Base-by-base conservation (phyloP, 2,888 invertebrate species). In the Spodoptera picta region DNA sequence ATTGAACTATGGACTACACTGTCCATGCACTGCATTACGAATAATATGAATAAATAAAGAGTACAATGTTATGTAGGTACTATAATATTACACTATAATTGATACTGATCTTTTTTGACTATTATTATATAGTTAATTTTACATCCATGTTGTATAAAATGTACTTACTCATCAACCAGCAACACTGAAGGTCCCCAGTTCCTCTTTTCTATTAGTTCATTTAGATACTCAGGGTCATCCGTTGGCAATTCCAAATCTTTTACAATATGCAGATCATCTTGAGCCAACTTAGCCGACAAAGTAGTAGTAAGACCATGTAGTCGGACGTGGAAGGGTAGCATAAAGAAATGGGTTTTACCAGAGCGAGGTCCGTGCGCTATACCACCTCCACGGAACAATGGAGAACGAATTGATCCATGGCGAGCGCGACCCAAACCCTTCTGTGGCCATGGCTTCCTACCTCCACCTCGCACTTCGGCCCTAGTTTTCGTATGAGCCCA, bases 131-230 rank as follows among this genome's bases (percentile, higher is more conserved):
- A 19, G 19, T 19, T 19, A 19, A 19, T 19, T 19, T 2, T 19
- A 14, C 14, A 14, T 14, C 14, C 14, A 14, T 14, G 14, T 19
- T 19, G 19, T 19, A 19, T 36, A 9, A 7, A 6, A 36, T 14
- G 69, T 67, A 95, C 97, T 95, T 96, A 98, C 97, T 97, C 97
- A 91, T 99, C 98, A 57, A 99, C 96, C 92, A 99, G 97, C 0
- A 99, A 94, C 11, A 99, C 98, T 10, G 99, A 98, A 45, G 98
- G 97, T 11, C 99, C 99, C 99, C 99, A 99, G 87, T 97, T 97
- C 76, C 99, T 96, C 48, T 96, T 95, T 78, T 97, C 97, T 41
- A 98, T 96, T 55, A 99, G 92, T 77, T 98, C 97, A 77, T 96
- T 94, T 9, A 99, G 91, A 86, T 96, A 99, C 81, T 96, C 92